phyloP scores from a whole-genome alignment of 2,888 invertebrate genomes.

The Aelia acuminata region DNA sequence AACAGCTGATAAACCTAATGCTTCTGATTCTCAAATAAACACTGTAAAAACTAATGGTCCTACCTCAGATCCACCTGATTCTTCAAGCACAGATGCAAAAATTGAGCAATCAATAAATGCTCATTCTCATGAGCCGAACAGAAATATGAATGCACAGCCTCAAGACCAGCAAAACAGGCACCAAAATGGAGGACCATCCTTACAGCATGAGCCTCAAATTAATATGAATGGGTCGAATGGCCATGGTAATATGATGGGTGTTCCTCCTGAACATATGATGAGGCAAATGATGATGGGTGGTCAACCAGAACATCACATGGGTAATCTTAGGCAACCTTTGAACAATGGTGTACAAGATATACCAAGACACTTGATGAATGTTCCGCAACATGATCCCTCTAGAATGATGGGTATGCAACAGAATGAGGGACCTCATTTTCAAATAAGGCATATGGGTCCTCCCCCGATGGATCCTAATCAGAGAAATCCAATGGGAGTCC shows the following conservation, averaged over 20 bases:
- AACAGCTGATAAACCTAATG: background rate
- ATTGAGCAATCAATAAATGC: background rate
- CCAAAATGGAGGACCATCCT: background rate
- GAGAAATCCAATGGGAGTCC: constrained; percentile 8
- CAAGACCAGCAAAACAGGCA: constrained; percentile 9
- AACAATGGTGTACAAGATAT: background rate
- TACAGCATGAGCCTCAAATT: constrained; percentile 16
- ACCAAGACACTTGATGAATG: constrained; percentile 30
- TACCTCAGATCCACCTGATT: background rate
- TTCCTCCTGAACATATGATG: constrained; percentile 43
- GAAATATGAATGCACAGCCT: constrained; percentile 37
- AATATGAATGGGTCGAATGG: background rate
- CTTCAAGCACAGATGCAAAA: background rate
- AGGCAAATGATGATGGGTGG: constrained; percentile 39
- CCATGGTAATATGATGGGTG: constrained; percentile 12
- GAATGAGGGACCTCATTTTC: constrained; percentile 41
- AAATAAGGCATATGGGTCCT: constrained; percentile 17
- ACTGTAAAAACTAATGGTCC: background rate
- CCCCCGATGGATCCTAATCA: constrained; percentile 23
- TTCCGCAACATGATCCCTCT: background rate
- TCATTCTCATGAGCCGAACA: background rate
- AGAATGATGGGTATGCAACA: constrained; percentile 39
- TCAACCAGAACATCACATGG: constrained; percentile 1
- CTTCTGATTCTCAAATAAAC: background rate
- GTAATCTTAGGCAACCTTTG: background rate